A percentile compares a stretch with the other conserved stretches of the same genome.
These are phyloP conservation scores for Drosophila funebris DNA, from an alignment of 1,140 invertebrate species.

Conservation along the genomic window DNA sequence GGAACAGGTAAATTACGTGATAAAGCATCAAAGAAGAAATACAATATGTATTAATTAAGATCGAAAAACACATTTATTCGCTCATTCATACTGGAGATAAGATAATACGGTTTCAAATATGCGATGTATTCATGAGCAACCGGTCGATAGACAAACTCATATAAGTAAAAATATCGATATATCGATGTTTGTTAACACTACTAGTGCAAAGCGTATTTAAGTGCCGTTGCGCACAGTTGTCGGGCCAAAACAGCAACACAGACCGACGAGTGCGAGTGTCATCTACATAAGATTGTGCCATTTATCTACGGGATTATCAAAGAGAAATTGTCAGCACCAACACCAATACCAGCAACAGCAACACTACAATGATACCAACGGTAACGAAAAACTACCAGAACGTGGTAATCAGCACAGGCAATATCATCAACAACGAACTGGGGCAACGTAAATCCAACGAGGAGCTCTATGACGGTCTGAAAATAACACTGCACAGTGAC, in stretches of 20 bases:
- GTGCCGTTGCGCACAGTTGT: conserved; percentile 40
- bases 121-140: too few relatives aligned
- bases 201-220: conserved; percentile 50
- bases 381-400: conserved; percentile 74
- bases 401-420: conserved; percentile 91
- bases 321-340: conserved; percentile 1
- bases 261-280: conserved; percentile 40
- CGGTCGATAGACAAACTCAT: too few relatives aligned
- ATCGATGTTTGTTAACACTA: too few relatives aligned
- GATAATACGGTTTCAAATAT: too few relatives aligned
- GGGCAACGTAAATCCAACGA: conserved; percentile 90
- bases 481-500: conserved; percentile 70
- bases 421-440: conserved; percentile 92
- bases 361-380: conserved; percentile 69
- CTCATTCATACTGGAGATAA: too few relatives aligned
- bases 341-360: background rate
- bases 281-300: conserved; percentile 18
- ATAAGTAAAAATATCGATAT: too few relatives aligned
- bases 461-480: conserved; percentile 85
- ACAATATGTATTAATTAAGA: too few relatives aligned
- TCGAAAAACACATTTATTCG: too few relatives aligned
- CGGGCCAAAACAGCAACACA: conserved; percentile 42
- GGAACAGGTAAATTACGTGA: too few relatives aligned
- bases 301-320: conserved; percentile 28
- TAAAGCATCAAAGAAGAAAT: too few relatives aligned